Evolutionary conservation across 2,797 vertebrate species (phyloP).

Genomic region (Lepidocolaptes lacrymiger): DNA sequence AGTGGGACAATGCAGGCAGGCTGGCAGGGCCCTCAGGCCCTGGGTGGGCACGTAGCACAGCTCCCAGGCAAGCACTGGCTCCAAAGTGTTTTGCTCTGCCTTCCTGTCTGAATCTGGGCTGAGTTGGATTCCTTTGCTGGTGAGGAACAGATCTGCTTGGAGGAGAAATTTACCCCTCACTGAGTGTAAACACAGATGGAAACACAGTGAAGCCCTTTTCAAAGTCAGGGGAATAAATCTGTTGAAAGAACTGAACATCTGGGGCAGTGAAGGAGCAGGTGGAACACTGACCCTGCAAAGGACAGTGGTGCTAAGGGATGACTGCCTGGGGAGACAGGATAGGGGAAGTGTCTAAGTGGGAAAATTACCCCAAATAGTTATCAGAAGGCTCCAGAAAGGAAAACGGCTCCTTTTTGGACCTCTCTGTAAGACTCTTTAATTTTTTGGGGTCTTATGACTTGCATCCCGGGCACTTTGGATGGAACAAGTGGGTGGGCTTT

Average conservation of each 20-base stretch:
- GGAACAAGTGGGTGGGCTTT: neutral
- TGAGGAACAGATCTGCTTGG: constrained; percentile 25
- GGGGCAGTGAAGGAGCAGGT: neutral
- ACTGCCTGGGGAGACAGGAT: neutral
- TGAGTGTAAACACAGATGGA: constrained; percentile 51
- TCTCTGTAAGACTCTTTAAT: neutral
- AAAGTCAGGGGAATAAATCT: constrained; percentile 40
- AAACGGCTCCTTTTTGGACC: neutral
- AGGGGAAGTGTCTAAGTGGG: neutral
- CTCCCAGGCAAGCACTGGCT: neutral
- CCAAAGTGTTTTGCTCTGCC: neutral
- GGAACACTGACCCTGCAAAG: neutral
- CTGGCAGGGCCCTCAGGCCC: neutral
- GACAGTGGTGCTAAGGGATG: neutral
- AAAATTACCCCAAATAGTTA: neutral
- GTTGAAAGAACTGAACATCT: constrained; percentile 7
- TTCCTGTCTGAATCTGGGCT: constrained; percentile 18
- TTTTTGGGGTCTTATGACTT: neutral
- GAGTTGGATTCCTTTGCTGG: neutral
- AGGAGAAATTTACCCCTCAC: constrained; percentile 17
- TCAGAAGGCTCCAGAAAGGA: neutral
- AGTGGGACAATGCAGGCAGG: neutral
- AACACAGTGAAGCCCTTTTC: constrained; percentile 14
- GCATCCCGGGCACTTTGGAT: neutral
- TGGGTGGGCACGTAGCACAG: neutral